phyloP scores from a whole-genome alignment of 1,140 invertebrate genomes.

The Dendrolimus kikuchii region DNA sequence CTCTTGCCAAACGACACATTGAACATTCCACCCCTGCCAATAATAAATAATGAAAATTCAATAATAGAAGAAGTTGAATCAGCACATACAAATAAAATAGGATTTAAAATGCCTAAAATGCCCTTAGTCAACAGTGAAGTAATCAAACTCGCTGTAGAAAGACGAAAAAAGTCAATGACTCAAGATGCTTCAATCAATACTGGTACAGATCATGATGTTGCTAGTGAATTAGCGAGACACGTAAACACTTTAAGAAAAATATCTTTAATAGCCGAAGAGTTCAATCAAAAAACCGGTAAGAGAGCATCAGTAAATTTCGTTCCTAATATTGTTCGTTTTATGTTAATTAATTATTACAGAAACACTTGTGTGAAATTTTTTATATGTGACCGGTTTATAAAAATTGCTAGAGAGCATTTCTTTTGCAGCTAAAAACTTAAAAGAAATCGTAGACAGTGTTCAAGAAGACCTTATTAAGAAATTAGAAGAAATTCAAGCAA shows the following conservation, averaged over 20 bases:
- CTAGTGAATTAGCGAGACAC: slow-evolving; percentile 45
- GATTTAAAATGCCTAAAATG: slow-evolving; percentile 55
- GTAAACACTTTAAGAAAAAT: slow-evolving; percentile 52
- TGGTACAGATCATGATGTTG: slow-evolving; percentile 38
- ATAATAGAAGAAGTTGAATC: slow-evolving; percentile 12
- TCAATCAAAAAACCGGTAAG: slow-evolving; percentile 59
- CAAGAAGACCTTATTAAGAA: slow-evolving; percentile 60
- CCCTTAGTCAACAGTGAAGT: slow-evolving; percentile 46
- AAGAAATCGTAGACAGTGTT: slow-evolving; percentile 64
- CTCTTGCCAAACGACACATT: slow-evolving; percentile 40
- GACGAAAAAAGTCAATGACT: slow-evolving; percentile 18
- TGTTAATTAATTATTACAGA: too few species aligned
- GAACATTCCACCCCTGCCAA: slow-evolving; percentile 17
- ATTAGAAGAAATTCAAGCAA: slow-evolving; percentile 48
- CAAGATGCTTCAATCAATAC: slow-evolving; percentile 50
- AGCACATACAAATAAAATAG: slow-evolving; percentile 6
- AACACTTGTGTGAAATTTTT: too few species aligned
- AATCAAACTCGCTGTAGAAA: slow-evolving; percentile 31
- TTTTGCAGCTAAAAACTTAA: slow-evolving; percentile 55
- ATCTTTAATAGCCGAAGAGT: slow-evolving; percentile 59
- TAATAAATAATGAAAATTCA: slow-evolving; percentile 10
- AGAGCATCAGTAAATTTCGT: background rate
- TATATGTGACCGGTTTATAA: too few species aligned
- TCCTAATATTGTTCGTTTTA: background rate
- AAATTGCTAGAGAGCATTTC: background rate